Percentiles rank a stretch among this genome's conserved stretches.
Conservation (phyloP, 2,113 vertebrate genomes). For the Podarcis cretensis region DNA sequence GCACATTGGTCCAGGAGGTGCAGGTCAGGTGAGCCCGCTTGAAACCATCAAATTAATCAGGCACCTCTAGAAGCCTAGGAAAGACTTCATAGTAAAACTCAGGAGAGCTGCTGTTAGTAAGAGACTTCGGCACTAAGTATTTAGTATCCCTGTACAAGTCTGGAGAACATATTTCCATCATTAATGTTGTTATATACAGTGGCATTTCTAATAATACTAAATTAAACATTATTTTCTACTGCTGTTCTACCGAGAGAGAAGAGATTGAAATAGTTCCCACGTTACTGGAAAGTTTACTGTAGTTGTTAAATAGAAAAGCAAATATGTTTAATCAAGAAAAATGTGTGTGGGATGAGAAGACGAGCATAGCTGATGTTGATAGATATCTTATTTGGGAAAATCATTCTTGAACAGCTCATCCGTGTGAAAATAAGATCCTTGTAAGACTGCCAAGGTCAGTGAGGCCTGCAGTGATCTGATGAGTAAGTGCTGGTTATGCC, state of each 20-base stretch:
- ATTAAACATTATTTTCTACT: background rate
- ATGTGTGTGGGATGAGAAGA: constrained; percentile 58
- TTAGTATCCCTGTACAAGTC: background rate
- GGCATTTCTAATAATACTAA: background rate
- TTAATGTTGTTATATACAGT: background rate
- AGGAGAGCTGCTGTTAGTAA: background rate
- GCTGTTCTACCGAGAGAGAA: constrained; percentile 7
- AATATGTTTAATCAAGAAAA: constrained; percentile 65
- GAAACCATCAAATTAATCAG: too few species aligned
- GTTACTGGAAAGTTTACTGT: constrained; percentile 38
- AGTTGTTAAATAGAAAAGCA: constrained; percentile 61
- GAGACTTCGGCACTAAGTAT: background rate
- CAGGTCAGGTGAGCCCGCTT: too few species aligned
- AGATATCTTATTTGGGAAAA: constrained; percentile 74
- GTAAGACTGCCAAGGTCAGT: constrained; percentile 80
- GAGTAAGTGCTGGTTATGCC: constrained; percentile 73
- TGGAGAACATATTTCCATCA: background rate
- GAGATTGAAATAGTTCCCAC: constrained; percentile 5
- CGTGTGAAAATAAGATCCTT: constrained; percentile 80
- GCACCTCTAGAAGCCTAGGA: too few species aligned
- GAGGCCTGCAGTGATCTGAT: constrained; percentile 79
- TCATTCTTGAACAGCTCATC: constrained; percentile 74
- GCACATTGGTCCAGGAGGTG: too few species aligned
- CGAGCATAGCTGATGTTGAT: constrained; percentile 64
- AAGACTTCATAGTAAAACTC: background rate